Conservation (phyloP, 2,888 invertebrate species). For the Glaucopsyche alexis region DNA sequence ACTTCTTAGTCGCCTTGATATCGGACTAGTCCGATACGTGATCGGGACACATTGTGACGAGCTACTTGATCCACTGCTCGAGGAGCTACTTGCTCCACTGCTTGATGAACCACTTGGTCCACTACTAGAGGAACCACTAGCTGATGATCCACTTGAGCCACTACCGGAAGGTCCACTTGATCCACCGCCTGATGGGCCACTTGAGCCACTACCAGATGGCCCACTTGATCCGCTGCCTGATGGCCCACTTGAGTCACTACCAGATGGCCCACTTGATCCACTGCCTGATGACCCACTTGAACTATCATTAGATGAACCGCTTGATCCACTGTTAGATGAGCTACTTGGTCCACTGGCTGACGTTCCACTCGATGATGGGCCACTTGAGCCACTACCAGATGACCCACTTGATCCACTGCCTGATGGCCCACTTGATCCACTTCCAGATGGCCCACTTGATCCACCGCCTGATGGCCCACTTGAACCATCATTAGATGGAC, state of each 20-base stretch:
- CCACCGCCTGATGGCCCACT: background rate
- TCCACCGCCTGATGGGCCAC: slow-evolving; percentile 11
- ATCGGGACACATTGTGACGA: slow-evolving; percentile 9
- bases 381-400: background rate
- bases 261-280: background rate
- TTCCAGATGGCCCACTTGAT: background rate
- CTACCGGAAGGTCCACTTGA: background rate
- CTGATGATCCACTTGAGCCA: background rate
- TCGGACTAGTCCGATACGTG: background rate
- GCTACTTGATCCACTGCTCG: background rate
- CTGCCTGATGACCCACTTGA: background rate
- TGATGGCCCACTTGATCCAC: slow-evolving; percentile 1
- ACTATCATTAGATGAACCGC: background rate
- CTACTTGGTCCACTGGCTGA: slow-evolving; percentile 5
- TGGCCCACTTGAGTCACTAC: slow-evolving; percentile 5
- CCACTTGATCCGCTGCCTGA: background rate
- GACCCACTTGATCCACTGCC: slow-evolving; percentile 5
- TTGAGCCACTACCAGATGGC: slow-evolving; percentile 6
- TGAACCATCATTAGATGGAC: background rate
- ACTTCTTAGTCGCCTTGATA: slow-evolving; percentile 2
- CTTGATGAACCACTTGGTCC: background rate
- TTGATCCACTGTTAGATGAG: background rate
- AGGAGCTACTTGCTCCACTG: background rate
- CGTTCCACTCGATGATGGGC: too few species aligned
- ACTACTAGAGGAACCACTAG: background rate